phyloP scores from a whole-genome alignment of 2,888 invertebrate species.

The Heliconius ethilla region DNA sequence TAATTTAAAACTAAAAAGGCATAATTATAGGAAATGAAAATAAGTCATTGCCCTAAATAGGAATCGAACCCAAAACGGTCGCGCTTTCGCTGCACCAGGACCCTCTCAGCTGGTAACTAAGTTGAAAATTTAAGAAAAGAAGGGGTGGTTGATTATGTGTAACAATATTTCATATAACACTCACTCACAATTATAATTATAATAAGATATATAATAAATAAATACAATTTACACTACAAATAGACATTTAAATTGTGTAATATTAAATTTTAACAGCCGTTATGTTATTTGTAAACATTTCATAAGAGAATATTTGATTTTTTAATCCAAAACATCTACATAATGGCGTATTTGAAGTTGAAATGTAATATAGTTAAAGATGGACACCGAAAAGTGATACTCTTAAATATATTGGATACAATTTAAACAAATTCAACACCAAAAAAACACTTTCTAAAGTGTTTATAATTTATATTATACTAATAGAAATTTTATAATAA shows the following conservation, averaged over 20 bases:
- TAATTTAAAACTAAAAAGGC: not conserved
- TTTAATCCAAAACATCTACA: not conserved
- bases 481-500: not conserved
- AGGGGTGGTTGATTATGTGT: no score
- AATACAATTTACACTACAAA: not conserved
- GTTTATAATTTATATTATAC: conserved; percentile 5
- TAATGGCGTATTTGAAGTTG: not conserved
- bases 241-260: not conserved
- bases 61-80: no score
- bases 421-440: conserved; percentile 1
- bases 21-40: not conserved
- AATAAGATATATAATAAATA: not conserved
- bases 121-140: no score
- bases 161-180: no score
- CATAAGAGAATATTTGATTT: not conserved
- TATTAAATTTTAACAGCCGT: not conserved
- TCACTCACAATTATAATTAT: not conserved
- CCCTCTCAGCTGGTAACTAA: no score
- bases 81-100: no score
- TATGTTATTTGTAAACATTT: not conserved
- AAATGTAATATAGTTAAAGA: not conserved
- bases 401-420: not conserved
- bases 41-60: no score
- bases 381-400: not conserved
- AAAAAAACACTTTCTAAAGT: conserved; percentile 1